Conservation (phyloP, 2,888 invertebrate genomes). For the Drosophila hamatofila region DNA sequence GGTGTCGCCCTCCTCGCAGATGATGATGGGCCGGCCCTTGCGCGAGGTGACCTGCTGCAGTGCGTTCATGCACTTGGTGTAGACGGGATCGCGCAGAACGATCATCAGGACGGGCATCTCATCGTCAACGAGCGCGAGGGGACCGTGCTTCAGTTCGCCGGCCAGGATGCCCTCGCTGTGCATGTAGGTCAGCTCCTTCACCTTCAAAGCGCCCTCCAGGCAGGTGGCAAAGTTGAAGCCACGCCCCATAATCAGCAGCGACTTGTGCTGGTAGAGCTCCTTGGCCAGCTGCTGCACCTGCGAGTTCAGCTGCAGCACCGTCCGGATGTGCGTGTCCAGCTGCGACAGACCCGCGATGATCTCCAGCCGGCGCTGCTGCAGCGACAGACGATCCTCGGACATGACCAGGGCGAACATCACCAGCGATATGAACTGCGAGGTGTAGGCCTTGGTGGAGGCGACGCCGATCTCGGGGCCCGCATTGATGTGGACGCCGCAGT, state of each 20-base stretch:
- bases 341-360: slow-evolving; percentile 95
- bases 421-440: slow-evolving; percentile 98
- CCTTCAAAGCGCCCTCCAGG: slow-evolving; percentile 97
- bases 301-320: slow-evolving; percentile 94
- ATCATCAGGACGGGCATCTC: slow-evolving; percentile 99
- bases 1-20: slow-evolving; percentile 96
- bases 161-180: slow-evolving; percentile 99
- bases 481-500: slow-evolving; percentile 99
- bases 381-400: slow-evolving; percentile 98
- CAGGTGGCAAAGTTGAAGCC: slow-evolving; percentile 99
- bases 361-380: slow-evolving; percentile 92
- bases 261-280: slow-evolving; percentile 97
- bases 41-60: slow-evolving; percentile 97
- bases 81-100: slow-evolving; percentile 97
- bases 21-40: slow-evolving; percentile 96
- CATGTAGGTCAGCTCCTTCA: slow-evolving; percentile 99
- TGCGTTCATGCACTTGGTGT: slow-evolving; percentile 98
- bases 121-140: slow-evolving; percentile 97
- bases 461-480: slow-evolving; percentile 99
- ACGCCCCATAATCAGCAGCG: slow-evolving; percentile 98
- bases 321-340: slow-evolving; percentile 94
- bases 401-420: slow-evolving; percentile 99
- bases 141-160: slow-evolving; percentile 99
- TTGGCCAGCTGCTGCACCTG: slow-evolving; percentile 94
- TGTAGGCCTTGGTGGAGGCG: slow-evolving; percentile 99